These are phyloP conservation scores for Campylorhamphus procurvoides DNA, from an alignment of 2,113 vertebrate species.

Conservation along the genomic window DNA sequence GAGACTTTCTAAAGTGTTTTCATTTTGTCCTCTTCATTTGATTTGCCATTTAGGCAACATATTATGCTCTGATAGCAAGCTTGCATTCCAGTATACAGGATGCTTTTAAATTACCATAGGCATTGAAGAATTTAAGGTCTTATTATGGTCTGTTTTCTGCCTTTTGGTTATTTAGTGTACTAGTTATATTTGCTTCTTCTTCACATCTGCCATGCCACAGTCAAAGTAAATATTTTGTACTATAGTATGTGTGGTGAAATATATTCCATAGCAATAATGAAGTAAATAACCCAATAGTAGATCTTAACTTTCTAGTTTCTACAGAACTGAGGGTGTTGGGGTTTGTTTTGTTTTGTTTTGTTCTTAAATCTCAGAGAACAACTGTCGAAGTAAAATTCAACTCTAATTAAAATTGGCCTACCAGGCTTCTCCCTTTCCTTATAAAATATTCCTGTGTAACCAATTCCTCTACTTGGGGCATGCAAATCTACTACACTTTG, in stretches of 20 bases:
- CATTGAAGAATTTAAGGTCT: background rate
- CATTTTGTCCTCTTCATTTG: background rate
- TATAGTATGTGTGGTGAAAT: background rate
- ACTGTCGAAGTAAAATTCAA: background rate
- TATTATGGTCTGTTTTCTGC: background rate
- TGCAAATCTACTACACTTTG: background rate
- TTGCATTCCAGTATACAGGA: background rate
- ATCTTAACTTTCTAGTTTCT: background rate
- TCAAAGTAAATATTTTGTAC: background rate
- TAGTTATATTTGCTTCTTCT: background rate
- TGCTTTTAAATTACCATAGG: background rate
- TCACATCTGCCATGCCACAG: background rate
- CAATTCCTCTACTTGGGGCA: background rate
- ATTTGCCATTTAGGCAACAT: background rate
- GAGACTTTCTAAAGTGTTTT: background rate
- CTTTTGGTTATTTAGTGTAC: slow-evolving; percentile 17
- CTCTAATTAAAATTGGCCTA: slow-evolving; percentile 40
- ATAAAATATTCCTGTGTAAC: slow-evolving; percentile 11
- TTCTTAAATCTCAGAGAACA: background rate
- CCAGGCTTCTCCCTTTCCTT: background rate
- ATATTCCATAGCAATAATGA: background rate
- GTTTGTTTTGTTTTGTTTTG: background rate
- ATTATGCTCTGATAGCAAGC: background rate
- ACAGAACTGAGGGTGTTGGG: background rate
- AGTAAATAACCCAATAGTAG: background rate